Conservation (phyloP, 2,797 vertebrate species). For the Enteromius anoplus region DNA sequence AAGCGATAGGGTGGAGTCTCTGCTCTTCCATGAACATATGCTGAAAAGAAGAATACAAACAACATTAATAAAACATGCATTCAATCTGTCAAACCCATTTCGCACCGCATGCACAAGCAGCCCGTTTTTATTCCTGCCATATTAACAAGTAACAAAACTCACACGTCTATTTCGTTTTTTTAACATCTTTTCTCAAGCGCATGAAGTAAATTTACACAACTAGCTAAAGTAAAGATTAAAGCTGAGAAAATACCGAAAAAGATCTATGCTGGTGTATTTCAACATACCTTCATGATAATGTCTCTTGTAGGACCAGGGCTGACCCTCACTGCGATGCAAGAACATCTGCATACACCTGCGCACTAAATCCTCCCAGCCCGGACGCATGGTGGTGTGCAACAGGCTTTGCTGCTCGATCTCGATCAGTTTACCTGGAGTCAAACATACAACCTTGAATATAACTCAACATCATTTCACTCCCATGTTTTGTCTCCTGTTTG, state of each 20-base stretch:
- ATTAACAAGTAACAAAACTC: not conserved
- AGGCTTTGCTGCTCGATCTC: constrained; percentile 92
- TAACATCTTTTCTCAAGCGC: not conserved
- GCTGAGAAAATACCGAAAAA: not conserved
- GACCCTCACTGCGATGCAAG: constrained; percentile 90
- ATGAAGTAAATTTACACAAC: not conserved
- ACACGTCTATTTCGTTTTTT: not conserved
- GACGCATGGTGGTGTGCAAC: constrained; percentile 92
- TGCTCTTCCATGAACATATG: constrained; percentile 89
- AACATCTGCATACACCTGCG: constrained; percentile 97
- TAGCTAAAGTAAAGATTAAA: not conserved
- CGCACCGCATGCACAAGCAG: not conserved
- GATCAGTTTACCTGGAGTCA: constrained; percentile 89
- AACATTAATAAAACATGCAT: not conserved
- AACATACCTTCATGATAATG: constrained; percentile 94
- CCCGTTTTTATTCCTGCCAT: not conserved
- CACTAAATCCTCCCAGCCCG: constrained; percentile 94
- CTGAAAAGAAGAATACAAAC: constrained; percentile 69
- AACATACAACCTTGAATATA: not conserved
- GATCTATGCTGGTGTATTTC: not conserved
- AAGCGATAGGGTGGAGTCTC: constrained; percentile 95
- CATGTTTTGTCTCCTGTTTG: not conserved
- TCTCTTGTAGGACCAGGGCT: constrained; percentile 92
- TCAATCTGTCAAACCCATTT: constrained; percentile 7
- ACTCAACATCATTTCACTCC: not conserved